phyloP scores from a whole-genome alignment of 2,888 invertebrate species.

The Drosophila barbarae region DNA sequence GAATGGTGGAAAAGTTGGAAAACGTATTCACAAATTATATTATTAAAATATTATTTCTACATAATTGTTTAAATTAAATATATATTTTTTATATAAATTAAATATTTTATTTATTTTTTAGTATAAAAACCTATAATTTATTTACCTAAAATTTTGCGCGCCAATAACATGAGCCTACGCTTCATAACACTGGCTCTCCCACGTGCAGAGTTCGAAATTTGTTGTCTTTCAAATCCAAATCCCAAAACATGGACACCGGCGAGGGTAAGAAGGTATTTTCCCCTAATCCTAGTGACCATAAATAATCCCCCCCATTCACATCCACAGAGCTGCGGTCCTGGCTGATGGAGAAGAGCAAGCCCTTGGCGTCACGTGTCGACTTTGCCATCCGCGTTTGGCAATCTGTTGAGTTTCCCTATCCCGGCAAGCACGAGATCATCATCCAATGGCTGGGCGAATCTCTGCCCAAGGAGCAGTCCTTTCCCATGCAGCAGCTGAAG shows the following conservation, averaged over 20 bases:
- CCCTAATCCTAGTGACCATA: not conserved
- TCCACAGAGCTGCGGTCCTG: constrained; percentile 74
- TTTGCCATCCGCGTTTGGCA: constrained; percentile 78
- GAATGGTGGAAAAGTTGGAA: not conserved
- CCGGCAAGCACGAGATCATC: constrained; percentile 76
- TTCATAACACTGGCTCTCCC: constrained; percentile 19
- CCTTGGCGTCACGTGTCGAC: constrained; percentile 68
- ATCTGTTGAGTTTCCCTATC: constrained; percentile 74
- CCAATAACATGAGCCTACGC: not conserved
- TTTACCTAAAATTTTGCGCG: not conserved
- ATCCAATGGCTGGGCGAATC: constrained; percentile 69
- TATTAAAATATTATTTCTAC: not conserved
- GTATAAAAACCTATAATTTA: not conserved
- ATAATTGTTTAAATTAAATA: not conserved
- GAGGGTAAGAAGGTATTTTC: constrained; percentile 42
- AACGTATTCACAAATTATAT: no score
- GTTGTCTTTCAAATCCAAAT: constrained; percentile 15
- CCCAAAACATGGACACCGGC: constrained; percentile 54
- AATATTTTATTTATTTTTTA: not conserved
- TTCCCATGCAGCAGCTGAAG: constrained; percentile 37
- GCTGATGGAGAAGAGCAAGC: constrained; percentile 70
- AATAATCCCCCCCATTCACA: not conserved
- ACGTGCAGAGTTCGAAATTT: constrained; percentile 58
- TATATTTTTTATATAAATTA: not conserved
- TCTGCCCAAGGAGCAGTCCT: constrained; percentile 15